A percentile compares a stretch with the other conserved stretches of the same genome.
phyloP scores from a whole-genome alignment of 2,888 invertebrate species.

The Nemoura dubitans region DNA sequence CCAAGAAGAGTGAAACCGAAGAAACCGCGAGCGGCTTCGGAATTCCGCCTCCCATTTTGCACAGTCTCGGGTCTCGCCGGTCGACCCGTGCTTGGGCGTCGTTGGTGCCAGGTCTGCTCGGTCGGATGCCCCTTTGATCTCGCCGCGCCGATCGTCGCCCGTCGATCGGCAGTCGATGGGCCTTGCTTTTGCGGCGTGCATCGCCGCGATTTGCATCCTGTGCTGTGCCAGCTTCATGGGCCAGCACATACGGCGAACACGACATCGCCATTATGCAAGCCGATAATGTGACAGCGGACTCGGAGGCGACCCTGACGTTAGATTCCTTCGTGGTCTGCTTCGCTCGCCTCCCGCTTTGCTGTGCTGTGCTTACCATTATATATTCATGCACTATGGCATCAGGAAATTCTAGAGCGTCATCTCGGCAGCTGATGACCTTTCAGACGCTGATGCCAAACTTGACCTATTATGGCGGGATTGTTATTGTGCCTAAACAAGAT shows the following conservation, averaged over 20 bases:
- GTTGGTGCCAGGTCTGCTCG: not conserved
- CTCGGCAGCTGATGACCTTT: not conserved
- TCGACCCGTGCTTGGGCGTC: not conserved
- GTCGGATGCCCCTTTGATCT: not conserved
- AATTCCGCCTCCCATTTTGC: not conserved
- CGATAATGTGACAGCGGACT: not conserved
- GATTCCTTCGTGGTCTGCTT: too few species aligned
- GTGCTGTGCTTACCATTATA: not conserved
- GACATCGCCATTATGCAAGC: not conserved
- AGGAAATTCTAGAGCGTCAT: constrained; percentile 4
- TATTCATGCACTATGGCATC: not conserved
- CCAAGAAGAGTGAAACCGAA: not conserved
- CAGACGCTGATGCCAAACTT: not conserved
- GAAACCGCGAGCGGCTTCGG: not conserved
- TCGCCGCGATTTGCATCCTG: not conserved
- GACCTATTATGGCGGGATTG: not conserved
- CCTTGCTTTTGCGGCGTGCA: not conserved
- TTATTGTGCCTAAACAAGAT: not conserved
- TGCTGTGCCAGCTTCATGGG: not conserved
- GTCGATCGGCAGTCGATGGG: not conserved
- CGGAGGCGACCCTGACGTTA: not conserved
- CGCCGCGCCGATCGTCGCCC: not conserved
- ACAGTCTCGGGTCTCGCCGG: not conserved
- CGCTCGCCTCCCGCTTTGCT: not conserved
- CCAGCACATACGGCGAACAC: not conserved